Conservation (phyloP, 37 sponge, comb jelly and placozoan species). For the Cliona cf. orientalis region DNA sequence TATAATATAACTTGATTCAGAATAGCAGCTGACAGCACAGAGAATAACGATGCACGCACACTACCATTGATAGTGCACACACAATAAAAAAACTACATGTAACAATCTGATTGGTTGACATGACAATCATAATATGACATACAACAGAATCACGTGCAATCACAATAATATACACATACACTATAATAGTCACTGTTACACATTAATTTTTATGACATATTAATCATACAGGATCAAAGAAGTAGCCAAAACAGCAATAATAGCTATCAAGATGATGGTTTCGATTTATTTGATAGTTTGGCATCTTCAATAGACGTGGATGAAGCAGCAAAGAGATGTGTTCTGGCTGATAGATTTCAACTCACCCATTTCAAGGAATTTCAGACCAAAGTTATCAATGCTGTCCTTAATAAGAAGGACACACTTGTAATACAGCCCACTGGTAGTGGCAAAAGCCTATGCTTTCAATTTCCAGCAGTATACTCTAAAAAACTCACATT, state of each 20-base stretch:
- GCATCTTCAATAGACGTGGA: background rate
- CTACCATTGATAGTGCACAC: too few species aligned
- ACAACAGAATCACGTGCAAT: too few species aligned
- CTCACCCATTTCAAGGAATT: constrained; percentile 25
- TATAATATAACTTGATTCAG: too few species aligned
- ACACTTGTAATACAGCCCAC: constrained; percentile 25
- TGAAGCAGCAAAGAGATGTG: background rate
- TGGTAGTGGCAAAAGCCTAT: constrained; percentile 28
- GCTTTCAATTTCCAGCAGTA: constrained; percentile 28
- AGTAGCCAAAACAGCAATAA: background rate
- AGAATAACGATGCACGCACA: too few species aligned
- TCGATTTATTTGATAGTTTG: background rate
- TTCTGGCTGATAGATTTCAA: constrained; percentile 16
- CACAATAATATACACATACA: too few species aligned
- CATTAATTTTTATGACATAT: too few species aligned
- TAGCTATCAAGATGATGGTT: background rate
- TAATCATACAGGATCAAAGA: too few species aligned
- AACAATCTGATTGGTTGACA: too few species aligned
- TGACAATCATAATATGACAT: too few species aligned
- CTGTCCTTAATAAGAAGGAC: constrained; percentile 5
- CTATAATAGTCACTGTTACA: too few species aligned
- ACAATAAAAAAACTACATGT: too few species aligned
- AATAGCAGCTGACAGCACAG: too few species aligned
- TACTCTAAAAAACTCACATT: constrained; percentile 1
- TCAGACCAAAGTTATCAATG: constrained; percentile 7